Evolutionary conservation across 2,888 invertebrate genomes (phyloP), one percentile per base, ranked within the genome.

Genomic region (Keiferia lycopersicella): DNA sequence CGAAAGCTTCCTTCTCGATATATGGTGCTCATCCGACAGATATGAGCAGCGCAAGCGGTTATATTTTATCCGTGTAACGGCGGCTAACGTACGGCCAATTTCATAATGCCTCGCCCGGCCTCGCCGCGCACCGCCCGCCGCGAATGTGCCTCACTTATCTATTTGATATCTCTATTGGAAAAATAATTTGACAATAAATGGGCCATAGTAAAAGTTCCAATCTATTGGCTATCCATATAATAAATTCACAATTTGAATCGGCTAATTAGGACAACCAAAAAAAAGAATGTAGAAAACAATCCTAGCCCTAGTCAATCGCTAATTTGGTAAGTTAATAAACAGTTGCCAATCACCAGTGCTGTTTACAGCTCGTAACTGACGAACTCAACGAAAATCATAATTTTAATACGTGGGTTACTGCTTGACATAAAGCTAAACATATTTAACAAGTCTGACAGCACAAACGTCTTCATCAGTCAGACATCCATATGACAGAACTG

Each of bases 1-100:
- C 63, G 38, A 51, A 20, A 12, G 39, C 38, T 61, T 57, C 41
- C 51, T 51, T 66, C 67, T 14, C 58, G 63, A 63, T 63, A 39
- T 63, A 58, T 62, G 69, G 69, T 74, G 76, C 80, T 76, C 76
- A 72, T 80, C 81, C 83, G 84, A 87, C 89, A 89, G 90, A 90
- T 91, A 91, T 91, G 91, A 91, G 87, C 87, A 74, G 78, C 79
- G 78, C 77, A 79, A 85, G 77, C 80, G 90, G 88, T 89, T 84
- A 91, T 91, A 91, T 91, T 91, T 91, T 91, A 91, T 89, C 88
- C 81, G 80, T 86, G 91, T 89, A 88, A 91, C 86, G 91, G 91
- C 87, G 76, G 79, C 88, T 91, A 91, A 91, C 89, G 84, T 91
- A 91, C 88, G 83, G 91, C 91, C 91, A 91, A 91, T 91, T 90